phyloP scores from a whole-genome alignment of 2,113 vertebrate species.

The Caranx ignobilis region DNA sequence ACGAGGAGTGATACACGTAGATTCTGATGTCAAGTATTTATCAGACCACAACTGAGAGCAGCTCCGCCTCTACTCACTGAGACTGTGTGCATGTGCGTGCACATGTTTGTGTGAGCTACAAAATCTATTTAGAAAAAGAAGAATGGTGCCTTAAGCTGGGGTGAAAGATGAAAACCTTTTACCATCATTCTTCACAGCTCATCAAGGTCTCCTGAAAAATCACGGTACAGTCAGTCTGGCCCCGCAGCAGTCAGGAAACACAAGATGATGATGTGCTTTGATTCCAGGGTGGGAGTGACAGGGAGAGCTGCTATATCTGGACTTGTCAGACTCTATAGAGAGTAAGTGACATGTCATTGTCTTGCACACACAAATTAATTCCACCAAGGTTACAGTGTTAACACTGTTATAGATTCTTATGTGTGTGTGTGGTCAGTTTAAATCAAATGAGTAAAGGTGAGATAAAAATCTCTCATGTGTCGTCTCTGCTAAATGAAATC shows the following conservation, averaged over 20 bases:
- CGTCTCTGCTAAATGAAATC: constrained; percentile 43
- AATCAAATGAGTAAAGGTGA: constrained; percentile 4
- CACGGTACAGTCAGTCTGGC: not conserved
- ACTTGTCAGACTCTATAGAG: constrained; percentile 30
- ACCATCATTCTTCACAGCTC: constrained; percentile 2
- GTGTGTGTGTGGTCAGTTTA: constrained; percentile 8
- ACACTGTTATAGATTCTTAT: not conserved
- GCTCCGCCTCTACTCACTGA: not conserved
- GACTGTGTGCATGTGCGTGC: constrained; percentile 9
- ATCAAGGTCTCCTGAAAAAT: constrained; percentile 45
- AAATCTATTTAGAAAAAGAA: not conserved
- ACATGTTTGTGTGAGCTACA: not conserved
- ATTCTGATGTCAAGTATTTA: constrained; percentile 74
- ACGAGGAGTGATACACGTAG: constrained; percentile 47
- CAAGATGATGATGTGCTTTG: constrained; percentile 36
- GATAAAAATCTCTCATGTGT: constrained; percentile 1
- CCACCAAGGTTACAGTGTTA: constrained; percentile 16
- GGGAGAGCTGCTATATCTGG: constrained; percentile 28
- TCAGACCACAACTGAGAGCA: constrained; percentile 36
- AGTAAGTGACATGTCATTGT: constrained; percentile 27
- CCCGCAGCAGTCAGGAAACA: constrained; percentile 10
- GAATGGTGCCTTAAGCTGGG: not conserved
- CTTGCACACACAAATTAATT: constrained; percentile 12
- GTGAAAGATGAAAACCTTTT: constrained; percentile 32
- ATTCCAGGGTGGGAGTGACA: constrained; percentile 39